Base-by-base conservation (phyloP, 2,113 vertebrate species). In the Cichladusa arquata region DNA sequence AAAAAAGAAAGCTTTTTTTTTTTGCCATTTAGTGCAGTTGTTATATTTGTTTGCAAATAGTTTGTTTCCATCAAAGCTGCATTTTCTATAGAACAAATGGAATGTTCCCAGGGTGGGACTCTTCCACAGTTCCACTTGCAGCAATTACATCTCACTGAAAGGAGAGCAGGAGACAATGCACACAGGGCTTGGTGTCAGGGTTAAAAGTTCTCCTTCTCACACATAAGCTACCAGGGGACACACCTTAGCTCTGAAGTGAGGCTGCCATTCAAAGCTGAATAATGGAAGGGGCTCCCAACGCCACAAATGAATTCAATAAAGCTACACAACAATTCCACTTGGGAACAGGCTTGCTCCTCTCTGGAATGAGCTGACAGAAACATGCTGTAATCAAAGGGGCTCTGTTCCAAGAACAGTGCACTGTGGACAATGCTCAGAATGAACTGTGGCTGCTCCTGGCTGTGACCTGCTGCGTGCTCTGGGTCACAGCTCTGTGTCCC, bases 301-400 rank as follows among this genome's bases (percentile, higher is more conserved):
- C 38, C 69, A 84, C 48, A 67, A 48, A 19, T 18, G 26, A 89
- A 92, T 81, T 87, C 77, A 79, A 51, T 79, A 74, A 50, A 62
- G n/a, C 89, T 20, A 31, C 26, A 60, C 60, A 93, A 77, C 76
- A 88, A 64, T 64, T 34, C 36, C 95, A 56, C 73, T 51, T 44
- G 64, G 82, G 90, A 96, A 88, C 25, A 44, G 0, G 4, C 51
- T 42, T 31, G n/a, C 57, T 90, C 26, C 50, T 92, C 40, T 92
- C 60, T 44, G 77, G 67, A 92, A 92, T 60, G 81, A 92, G 77
- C 86, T 60, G 40, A 84, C 60, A 93, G 73, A 91, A 95, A 64
- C 11, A 66, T 20, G 76, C 58, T 65, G 73, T 24, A 71, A 93
- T 60, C 78, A 36, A 57, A 74, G 82, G 81, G 95, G 91, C 95